Evolutionary conservation across 2,888 invertebrate genomes (phyloP).

Genomic region (Panorpa germanica): DNA sequence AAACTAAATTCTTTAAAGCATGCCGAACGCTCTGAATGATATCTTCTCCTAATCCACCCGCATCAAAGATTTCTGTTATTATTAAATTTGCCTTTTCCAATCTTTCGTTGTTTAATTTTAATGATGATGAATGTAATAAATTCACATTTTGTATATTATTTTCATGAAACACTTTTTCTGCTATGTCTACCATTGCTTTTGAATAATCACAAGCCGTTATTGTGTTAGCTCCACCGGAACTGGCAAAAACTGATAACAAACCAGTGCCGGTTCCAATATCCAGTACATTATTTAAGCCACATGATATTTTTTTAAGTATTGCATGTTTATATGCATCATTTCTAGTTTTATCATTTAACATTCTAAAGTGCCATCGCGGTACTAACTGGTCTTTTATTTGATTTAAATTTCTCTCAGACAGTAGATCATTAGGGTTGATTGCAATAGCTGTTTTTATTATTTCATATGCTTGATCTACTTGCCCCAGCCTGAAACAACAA

Average conservation of each 20-base stretch:
- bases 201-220: constrained; percentile 51
- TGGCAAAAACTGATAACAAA: constrained; percentile 47
- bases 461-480: constrained; percentile 31
- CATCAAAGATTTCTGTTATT: constrained; percentile 64
- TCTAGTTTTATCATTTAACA: constrained; percentile 55
- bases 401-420: constrained; percentile 45
- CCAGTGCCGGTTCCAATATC: constrained; percentile 69
- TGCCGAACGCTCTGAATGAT: constrained; percentile 44
- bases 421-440: constrained; percentile 29
- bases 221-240: constrained; percentile 28
- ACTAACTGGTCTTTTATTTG: constrained; percentile 46
- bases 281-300: constrained; percentile 31
- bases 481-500: constrained; percentile 28
- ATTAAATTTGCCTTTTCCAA: constrained; percentile 36
- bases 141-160: constrained; percentile 22
- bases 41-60: constrained; percentile 59
- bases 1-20: constrained; percentile 43
- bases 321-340: constrained; percentile 47
- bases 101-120: constrained; percentile 28
- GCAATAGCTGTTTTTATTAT: constrained; percentile 34
- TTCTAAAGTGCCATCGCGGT: constrained; percentile 66
- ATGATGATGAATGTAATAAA: constrained; percentile 34
- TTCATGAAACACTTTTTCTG: constrained; percentile 31
- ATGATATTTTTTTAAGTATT: constrained; percentile 30
- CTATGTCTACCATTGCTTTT: constrained; percentile 37